Percentiles rank a stretch among this genome's conserved stretches.
phyloP scores from a whole-genome alignment of 2,113 vertebrate genomes.

The Arvicanthis niloticus region DNA sequence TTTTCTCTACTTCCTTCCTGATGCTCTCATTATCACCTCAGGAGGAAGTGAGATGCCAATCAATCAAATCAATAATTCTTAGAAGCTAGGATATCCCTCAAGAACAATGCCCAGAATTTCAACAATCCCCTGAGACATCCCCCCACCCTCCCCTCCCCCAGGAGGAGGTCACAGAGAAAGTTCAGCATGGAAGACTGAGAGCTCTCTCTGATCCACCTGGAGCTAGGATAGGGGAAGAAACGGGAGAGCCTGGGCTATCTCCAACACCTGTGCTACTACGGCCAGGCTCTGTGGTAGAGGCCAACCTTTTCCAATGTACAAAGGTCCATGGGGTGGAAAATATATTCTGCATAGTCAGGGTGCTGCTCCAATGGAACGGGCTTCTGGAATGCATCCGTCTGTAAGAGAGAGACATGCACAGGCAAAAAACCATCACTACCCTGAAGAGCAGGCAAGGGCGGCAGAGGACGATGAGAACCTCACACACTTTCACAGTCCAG shows the following conservation, averaged over 20 bases:
- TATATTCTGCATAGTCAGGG: constrained; percentile 99
- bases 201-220: not conserved
- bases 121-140: not conserved
- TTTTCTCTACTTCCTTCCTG: constrained; percentile 44
- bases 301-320: constrained; percentile 98
- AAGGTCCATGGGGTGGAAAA: constrained; percentile 99
- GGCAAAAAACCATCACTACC: constrained; percentile 38
- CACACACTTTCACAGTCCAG: not conserved
- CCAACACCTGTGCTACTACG: fast-evolving
- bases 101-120: not conserved
- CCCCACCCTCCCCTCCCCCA: too few relatives aligned
- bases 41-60: not conserved
- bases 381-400: constrained; percentile 99
- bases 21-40: constrained; percentile 46
- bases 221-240: not conserved
- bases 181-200: not conserved
- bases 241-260: not conserved
- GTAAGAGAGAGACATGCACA: constrained; percentile 66
- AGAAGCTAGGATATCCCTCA: not conserved
- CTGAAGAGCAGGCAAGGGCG: not conserved
- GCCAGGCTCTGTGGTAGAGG: constrained; percentile 37
- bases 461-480: not conserved
- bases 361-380: constrained; percentile 98
- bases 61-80: not conserved
- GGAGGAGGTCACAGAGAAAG: not conserved